Base-by-base conservation (phyloP, 2,113 vertebrate genomes). In the Menura novaehollandiae region DNA sequence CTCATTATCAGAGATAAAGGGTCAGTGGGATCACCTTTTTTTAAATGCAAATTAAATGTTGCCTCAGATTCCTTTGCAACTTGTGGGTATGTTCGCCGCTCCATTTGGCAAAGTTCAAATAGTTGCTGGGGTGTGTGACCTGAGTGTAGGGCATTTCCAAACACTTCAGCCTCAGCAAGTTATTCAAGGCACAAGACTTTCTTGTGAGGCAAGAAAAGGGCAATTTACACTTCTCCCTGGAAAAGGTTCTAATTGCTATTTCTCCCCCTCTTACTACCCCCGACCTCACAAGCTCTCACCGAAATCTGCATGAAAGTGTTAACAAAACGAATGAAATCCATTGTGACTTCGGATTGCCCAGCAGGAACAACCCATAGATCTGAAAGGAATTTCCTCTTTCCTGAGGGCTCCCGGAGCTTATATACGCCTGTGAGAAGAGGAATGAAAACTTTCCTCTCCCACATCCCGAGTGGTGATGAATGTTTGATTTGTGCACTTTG, bases 381-480 rank as follows among this genome's bases (percentile, higher is more conserved):
- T 24, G 83, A 73, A 84, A 93, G 93, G 93, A 75, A 97, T 96
- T 96, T 94, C 94, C 93, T 92, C 91, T 85, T 88, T 92, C 88
- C 94, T 67, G 46, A 55, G 72, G 49, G 52, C 63, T 96, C 82
- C 86, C 35, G 67, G 67, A 93, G 89, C 59, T 94, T 56, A 2
- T 18, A 10, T 17, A 15, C 1, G 35, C 37, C 82, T 66, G 41
- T 1, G 85, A 89, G 92, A 62, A 49, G 76, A 75, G 58, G 84
- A 78, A 85, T 2, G 32, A 88, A 89, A 73, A 39, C 63, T 46
- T 89, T 4, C 59, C 56, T 71, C 68, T 91, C 41, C 49, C 27
- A 5, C 74, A 66, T 24, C 71, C 87, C n/a, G 3, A 52, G 35
- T 1, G 44, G 71, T 9, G 76, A 9, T 4, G 78, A 37, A 63